Conservation (phyloP, 2,113 vertebrate species). For the Nannospalax galili region DNA sequence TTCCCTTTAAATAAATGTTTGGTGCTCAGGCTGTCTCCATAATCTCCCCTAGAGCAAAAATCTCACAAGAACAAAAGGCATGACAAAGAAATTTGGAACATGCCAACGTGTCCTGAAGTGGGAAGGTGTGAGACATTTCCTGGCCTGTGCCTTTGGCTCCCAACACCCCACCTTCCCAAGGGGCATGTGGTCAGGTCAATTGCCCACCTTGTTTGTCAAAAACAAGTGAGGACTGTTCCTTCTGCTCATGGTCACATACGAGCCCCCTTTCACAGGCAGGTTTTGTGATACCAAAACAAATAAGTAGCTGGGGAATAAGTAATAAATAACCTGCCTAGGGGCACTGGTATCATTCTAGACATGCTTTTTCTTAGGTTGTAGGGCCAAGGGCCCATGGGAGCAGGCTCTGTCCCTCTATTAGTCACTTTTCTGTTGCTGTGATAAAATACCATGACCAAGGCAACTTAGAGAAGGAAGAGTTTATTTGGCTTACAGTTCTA, state of each 20-base stretch:
- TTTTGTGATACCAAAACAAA: conserved; percentile 55
- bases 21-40: background rate
- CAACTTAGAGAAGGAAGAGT: no score
- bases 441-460: no score
- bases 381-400: background rate
- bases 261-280: background rate
- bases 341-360: background rate
- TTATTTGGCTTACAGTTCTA: no score
- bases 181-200: background rate
- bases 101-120: conserved; percentile 43
- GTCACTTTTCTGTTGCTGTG: no score
- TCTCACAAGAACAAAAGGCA: conserved; percentile 59
- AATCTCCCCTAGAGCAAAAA: conserved; percentile 58
- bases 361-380: background rate
- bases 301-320: background rate
- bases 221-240: conserved; percentile 67
- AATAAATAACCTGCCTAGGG: conserved; percentile 6
- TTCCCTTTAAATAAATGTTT: conserved; percentile 62
- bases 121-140: conserved; percentile 72
- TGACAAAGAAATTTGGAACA: conserved; percentile 39
- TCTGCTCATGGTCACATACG: background rate
- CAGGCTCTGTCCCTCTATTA: no score
- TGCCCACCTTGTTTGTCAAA: background rate
- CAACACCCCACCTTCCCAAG: background rate
- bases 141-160: background rate